Conservation (phyloP, 2,888 invertebrate species). For the Microplitis deprimator region DNA sequence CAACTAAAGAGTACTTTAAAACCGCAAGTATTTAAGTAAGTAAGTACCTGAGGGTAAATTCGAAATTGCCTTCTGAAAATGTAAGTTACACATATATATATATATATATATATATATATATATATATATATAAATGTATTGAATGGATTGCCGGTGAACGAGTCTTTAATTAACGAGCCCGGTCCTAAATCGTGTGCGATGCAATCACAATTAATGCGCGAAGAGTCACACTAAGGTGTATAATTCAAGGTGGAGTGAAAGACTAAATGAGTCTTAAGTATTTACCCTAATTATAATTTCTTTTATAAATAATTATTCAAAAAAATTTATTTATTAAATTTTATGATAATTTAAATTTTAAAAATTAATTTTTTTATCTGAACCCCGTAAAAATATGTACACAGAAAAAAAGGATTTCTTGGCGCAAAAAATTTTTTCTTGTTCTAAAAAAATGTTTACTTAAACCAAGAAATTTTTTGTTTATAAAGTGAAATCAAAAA, state of each 20-base stretch:
- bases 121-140: slow-evolving; percentile 13
- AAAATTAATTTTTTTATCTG: too few relatives aligned
- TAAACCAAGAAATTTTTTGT: too few relatives aligned
- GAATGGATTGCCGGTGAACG: slow-evolving; percentile 23
- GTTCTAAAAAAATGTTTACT: too few relatives aligned
- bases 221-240: slow-evolving; percentile 16
- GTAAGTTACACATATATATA: not conserved
- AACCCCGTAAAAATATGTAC: too few relatives aligned
- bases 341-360: too few relatives aligned
- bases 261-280: not conserved
- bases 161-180: slow-evolving; percentile 32
- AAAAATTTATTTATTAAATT: too few relatives aligned
- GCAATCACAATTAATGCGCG: slow-evolving; percentile 28
- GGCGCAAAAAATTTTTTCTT: too few relatives aligned
- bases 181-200: slow-evolving; percentile 29
- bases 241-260: slow-evolving; percentile 10
- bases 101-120: slow-evolving; percentile 14
- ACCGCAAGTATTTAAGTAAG: not conserved
- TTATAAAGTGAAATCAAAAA: too few relatives aligned
- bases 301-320: not conserved
- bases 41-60: slow-evolving; percentile 14
- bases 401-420: too few relatives aligned
- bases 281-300: not conserved
- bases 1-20: not conserved
- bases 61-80: slow-evolving; percentile 19